Evolutionary conservation across 2,113 vertebrate genomes (phyloP), one percentile per base, ranked within the genome.

Genomic region (Martes martes): DNA sequence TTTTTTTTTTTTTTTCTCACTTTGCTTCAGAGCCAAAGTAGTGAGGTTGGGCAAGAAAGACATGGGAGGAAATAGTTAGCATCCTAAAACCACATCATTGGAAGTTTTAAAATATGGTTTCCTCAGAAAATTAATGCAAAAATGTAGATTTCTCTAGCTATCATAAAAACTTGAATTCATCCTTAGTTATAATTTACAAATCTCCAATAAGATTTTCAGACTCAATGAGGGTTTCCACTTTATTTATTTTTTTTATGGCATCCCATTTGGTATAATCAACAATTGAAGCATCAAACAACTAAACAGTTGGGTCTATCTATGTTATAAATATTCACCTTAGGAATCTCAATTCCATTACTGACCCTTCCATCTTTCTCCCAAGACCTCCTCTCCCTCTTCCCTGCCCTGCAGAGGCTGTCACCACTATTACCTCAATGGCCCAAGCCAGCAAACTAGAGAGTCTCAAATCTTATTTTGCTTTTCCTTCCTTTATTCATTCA

Each of bases 81-180:
- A 89, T 82, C 47, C 81, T 42, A 52, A 95, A 87, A 93, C 33
- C 71, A 94, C 85, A 74, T 69, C 96, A 95, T 67, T 87, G 50
- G 57, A 95, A 91, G 23, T 71, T 93, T 86, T 73, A 78, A 93
- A 96, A 91, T 89, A 65, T 80, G 50, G 21, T 95, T 94, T 93
- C 50, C 33, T 93, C 11, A 93, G 59, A 89, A 97, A 96, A 97
- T 67, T 91, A 74, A 91, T 83, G 16, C 24, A 73, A 93, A 95
- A 71, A 89, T 91, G 23, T 59, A 82, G 65, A 90, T 91, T 96
- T 86, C 31, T 82, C 33, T 14, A 91, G 57, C 36, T 91, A 39
- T 78, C 57, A 91, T 50, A 93, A 84, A 10, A 84, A 50, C 7
- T 82, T 89, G 52, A 87, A 94, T 52, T 95, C 89, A 87, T 67